phyloP scores from a whole-genome alignment of 2,797 vertebrate genomes.

The Synaphobranchus kaupii region DNA sequence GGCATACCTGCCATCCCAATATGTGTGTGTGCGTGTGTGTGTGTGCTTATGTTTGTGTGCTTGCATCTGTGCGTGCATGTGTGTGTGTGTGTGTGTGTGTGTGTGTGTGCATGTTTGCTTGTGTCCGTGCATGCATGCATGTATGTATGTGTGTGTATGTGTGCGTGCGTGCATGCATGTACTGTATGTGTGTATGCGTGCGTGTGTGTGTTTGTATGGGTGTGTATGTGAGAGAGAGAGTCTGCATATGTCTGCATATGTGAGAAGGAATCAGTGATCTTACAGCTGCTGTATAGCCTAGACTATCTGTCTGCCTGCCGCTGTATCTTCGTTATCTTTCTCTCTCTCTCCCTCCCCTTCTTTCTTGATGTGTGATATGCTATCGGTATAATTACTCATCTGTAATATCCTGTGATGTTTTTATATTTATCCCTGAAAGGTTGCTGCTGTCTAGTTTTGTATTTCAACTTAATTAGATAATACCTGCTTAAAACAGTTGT shows the following conservation, averaged over 20 bases:
- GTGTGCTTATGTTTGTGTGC: too few relatives aligned
- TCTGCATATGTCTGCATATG: not conserved
- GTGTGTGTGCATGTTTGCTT: too few relatives aligned
- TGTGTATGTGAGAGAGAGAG: not conserved
- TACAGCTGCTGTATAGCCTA: too few relatives aligned
- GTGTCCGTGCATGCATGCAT: too few relatives aligned
- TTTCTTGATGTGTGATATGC: not conserved
- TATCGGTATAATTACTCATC: not conserved
- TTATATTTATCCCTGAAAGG: not conserved
- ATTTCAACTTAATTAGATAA: too few relatives aligned
- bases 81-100: too few relatives aligned
- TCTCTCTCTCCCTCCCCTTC: not conserved
- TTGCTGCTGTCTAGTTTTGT: too few relatives aligned
- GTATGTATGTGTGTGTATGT: conserved; percentile 7
- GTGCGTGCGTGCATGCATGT: conserved; percentile 17
- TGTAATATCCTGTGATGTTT: not conserved
- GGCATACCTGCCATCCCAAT: too few relatives aligned
- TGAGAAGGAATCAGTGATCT: too few relatives aligned
- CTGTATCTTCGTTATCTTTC: conserved; percentile 37
- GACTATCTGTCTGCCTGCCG: not conserved
- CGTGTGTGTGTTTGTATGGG: not conserved
- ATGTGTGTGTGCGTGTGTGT: too few relatives aligned
- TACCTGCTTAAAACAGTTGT: too few relatives aligned
- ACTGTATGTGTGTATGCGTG: conserved; percentile 26
- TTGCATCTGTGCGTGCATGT: too few relatives aligned